Conservation (phyloP, 2,113 vertebrate genomes). For the Garra rufa region DNA sequence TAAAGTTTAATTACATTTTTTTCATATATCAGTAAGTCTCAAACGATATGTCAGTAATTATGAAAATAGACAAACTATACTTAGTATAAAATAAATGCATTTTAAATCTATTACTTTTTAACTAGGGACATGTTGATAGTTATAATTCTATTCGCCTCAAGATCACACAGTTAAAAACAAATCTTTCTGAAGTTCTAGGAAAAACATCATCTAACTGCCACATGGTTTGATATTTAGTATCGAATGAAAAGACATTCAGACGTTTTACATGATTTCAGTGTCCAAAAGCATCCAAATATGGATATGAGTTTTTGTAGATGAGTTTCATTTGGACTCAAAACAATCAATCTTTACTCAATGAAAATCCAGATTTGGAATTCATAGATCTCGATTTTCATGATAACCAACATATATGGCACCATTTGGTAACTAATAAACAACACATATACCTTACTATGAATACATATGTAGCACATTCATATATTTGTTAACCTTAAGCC, state of each 20-base stretch:
- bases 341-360: background rate
- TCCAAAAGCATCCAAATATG: too few relatives aligned
- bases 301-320: background rate
- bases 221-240: background rate
- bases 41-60: too few relatives aligned
- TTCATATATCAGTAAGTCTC: too few relatives aligned
- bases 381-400: too few relatives aligned
- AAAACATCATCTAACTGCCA: background rate
- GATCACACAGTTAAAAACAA: background rate
- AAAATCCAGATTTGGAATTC: background rate
- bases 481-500: background rate
- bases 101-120: too few relatives aligned
- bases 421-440: background rate
- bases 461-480: background rate
- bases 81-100: too few relatives aligned
- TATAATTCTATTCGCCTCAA: background rate
- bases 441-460: background rate
- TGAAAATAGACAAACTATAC: too few relatives aligned
- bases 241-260: background rate
- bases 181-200: background rate
- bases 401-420: background rate
- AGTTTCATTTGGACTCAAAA: background rate
- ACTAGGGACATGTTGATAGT: too few relatives aligned
- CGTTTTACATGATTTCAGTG: background rate
- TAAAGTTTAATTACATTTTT: too few relatives aligned